Percentiles rank a stretch among this genome's conserved stretches.
These are phyloP conservation scores for Tarsius wallacei DNA, from an alignment of 2,797 vertebrate species.

Conservation along the genomic window DNA sequence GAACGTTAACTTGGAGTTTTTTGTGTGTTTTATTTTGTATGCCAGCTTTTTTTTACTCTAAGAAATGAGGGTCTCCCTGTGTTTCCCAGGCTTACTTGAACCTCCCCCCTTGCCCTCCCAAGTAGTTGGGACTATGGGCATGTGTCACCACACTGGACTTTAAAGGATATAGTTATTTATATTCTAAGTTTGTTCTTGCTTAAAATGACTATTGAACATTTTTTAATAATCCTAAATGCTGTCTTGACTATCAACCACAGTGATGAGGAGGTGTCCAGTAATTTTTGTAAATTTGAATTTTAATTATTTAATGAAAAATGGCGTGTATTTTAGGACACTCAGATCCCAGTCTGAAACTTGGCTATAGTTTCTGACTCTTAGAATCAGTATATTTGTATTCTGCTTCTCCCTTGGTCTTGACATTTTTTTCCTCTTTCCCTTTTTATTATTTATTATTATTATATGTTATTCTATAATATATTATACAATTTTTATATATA, in stretches of 20 bases:
- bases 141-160: neutral
- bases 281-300: neutral
- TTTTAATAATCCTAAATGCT: neutral
- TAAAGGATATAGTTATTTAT: neutral
- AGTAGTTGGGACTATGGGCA: neutral
- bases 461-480: neutral
- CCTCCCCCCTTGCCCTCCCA: neutral
- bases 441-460: neutral
- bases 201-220: neutral
- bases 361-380: neutral
- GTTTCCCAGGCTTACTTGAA: too few species aligned
- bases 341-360: neutral
- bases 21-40: too few species aligned
- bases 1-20: too few species aligned
- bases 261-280: neutral
- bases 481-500: neutral
- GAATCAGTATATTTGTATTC: neutral
- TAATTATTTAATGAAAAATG: slow-evolving; percentile 12
- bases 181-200: neutral
- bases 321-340: neutral
- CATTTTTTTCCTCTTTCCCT: neutral
- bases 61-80: too few species aligned
- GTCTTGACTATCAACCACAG: neutral
- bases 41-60: too few species aligned
- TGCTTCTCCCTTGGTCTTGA: neutral